Base-by-base conservation (phyloP, 2,113 vertebrate genomes). In the Noctilio leporinus region DNA sequence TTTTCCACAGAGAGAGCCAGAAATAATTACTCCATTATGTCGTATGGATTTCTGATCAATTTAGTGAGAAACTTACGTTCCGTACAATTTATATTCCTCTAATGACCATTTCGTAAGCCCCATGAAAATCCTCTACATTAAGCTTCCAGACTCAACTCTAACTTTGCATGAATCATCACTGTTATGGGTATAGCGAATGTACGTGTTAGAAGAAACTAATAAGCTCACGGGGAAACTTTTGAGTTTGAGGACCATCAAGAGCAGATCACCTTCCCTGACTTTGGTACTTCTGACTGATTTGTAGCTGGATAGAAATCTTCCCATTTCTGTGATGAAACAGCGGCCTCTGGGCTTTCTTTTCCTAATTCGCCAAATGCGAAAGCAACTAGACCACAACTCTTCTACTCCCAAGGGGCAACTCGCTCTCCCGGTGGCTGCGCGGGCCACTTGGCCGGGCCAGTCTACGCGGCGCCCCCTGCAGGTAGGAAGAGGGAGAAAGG, bases 381-480 rank as follows among this genome's bases (percentile, higher is more conserved):
- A 67, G 19, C 55, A 82, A 57, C 40, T n/a, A 75, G 69, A 47
- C 14, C 38, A 22, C 30, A 28, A 30, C 11, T 30, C 47, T 69
- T 69, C 30, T 76, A 20, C 40, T 65, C 26, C 43, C 40, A 28
- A 53, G 17, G 30, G 73, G 17, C 82, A 43, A 35, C 65, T 67
- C 16, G 0, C 62, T 81, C 5, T 10, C 33, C n/a, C n/a, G n/a
- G 28, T 0, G 35, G 26, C 73, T 64, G 35, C 2, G 0, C 51
- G 38, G 12, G 35, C 33, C 65, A 49, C 20, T 19, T 12, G 28
- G 22, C 38, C 24, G 7, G 2, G 17, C 16, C 9, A 19, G 43
- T 15, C 86, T 49, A 4, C 33, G 11, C 76, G 86, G 80, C 47
- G 57, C 47, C 89, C 84, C 53, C 95, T 88, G 93, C 77, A 90